A percentile compares a stretch with the other conserved stretches of the same genome.
These are phyloP conservation scores for Parotia lawesii DNA, from an alignment of 2,113 vertebrate species.

Conservation along the genomic window DNA sequence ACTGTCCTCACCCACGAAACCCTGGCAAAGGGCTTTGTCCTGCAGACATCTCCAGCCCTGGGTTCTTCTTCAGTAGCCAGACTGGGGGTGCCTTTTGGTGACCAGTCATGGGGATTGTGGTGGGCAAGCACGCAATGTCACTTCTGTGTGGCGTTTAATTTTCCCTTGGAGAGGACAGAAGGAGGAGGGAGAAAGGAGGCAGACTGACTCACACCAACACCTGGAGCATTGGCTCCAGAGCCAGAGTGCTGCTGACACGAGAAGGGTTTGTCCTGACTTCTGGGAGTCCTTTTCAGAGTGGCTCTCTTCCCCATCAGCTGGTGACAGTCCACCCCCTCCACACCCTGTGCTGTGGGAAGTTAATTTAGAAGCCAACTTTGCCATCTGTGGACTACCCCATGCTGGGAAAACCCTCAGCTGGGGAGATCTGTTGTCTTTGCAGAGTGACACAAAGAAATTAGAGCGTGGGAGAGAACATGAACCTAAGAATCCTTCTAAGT, in stretches of 20 bases:
- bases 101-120: background rate
- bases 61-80: constrained; percentile 5
- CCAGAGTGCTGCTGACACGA: background rate
- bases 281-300: background rate
- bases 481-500: constrained; percentile 2
- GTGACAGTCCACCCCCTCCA: constrained; percentile 21
- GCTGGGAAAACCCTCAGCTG: constrained; percentile 60
- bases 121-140: background rate
- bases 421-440: constrained; percentile 45
- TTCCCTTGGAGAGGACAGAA: background rate
- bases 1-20: background rate
- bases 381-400: constrained; percentile 61
- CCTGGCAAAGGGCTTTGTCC: constrained; percentile 11
- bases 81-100: background rate
- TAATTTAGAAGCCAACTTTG: constrained; percentile 48
- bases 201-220: background rate
- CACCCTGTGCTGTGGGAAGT: constrained; percentile 44
- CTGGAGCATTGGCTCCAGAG: background rate
- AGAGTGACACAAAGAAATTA: background rate
- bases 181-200: background rate
- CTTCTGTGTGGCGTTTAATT: background rate
- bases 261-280: background rate
- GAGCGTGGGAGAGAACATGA: constrained; percentile 36
- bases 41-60: background rate
- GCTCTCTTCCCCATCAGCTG: constrained; percentile 10